Evolutionary conservation across 2,113 vertebrate species (phyloP).

Genomic region (Atrichornis clamosus): DNA sequence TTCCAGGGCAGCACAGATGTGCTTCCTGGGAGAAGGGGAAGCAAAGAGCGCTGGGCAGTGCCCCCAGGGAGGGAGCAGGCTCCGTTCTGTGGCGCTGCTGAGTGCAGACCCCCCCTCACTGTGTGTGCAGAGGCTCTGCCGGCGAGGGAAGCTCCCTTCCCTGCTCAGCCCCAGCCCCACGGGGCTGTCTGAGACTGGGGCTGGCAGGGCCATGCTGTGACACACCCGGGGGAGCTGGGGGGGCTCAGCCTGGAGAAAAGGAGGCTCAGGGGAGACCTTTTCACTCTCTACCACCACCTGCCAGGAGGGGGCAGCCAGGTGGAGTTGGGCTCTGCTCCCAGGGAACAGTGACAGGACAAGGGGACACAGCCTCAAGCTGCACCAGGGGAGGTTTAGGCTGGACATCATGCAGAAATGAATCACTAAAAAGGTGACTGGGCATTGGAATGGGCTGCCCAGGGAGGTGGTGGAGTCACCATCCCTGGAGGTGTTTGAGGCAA

Average conservation of each 20-base stretch:
- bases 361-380: not conserved
- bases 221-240: not conserved
- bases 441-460: not conserved
- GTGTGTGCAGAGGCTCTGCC: not conserved
- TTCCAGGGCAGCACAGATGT: not conserved
- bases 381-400: not conserved
- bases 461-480: accelerated
- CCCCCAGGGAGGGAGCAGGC: not conserved
- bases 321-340: not conserved
- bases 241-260: not conserved
- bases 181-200: too few species aligned
- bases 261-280: not conserved
- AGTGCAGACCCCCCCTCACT: not conserved
- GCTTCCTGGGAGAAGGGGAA: not conserved
- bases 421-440: not conserved
- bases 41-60: not conserved
- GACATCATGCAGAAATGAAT: not conserved
- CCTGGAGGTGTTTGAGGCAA: not conserved
- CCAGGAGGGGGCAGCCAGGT: too few species aligned
- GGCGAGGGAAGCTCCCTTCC: not conserved
- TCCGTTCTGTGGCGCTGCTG: not conserved
- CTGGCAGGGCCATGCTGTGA: not conserved
- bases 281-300: not conserved
- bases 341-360: accelerated
- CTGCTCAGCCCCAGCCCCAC: not conserved